Evolutionary conservation across 2,888 invertebrate genomes (phyloP).

Genomic region (Troides helena): DNA sequence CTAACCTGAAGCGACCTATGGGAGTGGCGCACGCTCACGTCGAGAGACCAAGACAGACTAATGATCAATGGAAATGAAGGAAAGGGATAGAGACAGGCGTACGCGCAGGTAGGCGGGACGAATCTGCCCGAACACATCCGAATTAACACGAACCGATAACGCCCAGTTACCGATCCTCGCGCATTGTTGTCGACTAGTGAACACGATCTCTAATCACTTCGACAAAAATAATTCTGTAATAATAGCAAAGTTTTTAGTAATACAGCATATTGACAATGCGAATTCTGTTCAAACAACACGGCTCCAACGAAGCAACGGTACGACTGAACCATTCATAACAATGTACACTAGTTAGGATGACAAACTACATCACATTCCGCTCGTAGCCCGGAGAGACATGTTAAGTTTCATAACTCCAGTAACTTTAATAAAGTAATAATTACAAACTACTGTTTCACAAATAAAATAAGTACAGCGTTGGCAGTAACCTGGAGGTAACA

Average conservation of each 20-base stretch:
- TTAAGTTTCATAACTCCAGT: no score
- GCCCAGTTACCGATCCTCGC: conserved; percentile 64
- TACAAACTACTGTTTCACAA: no score
- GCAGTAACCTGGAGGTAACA: background rate
- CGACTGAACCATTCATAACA: no score
- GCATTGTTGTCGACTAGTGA: conserved; percentile 44
- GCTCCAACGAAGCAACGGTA: conserved; percentile 18
- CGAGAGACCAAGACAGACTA: conserved; percentile 51
- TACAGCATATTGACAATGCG: conserved; percentile 50
- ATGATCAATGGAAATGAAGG: conserved; percentile 37
- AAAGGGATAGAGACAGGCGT: conserved; percentile 50
- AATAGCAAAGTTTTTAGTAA: conserved; percentile 40
- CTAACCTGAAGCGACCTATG: conserved; percentile 61
- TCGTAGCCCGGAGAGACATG: no score
- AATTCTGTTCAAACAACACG: conserved; percentile 53
- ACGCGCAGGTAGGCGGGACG: conserved; percentile 62
- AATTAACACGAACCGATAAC: conserved; percentile 58
- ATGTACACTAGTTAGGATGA: no score
- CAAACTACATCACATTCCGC: no score
- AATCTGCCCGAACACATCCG: conserved; percentile 58
- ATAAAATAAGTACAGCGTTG: no score
- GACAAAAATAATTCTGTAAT: conserved; percentile 24
- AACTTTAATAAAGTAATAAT: no score
- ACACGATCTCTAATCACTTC: conserved; percentile 50
- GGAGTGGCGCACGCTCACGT: conserved; percentile 61